phyloP scores from a whole-genome alignment of 2,888 invertebrate species.

The Taphrorychus bicolor region DNA sequence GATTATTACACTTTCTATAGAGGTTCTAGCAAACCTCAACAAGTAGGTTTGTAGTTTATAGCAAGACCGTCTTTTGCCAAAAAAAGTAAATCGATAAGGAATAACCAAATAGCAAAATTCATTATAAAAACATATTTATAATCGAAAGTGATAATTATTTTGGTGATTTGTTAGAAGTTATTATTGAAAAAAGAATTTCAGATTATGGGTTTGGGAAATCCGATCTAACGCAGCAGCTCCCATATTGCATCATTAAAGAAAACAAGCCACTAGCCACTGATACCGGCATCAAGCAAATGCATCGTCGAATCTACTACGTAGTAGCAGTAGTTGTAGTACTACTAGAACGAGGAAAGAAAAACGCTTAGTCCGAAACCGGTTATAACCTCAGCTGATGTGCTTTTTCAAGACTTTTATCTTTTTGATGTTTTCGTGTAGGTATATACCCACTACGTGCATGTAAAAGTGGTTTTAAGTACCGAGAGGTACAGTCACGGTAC shows the following conservation, averaged over 20 bases:
- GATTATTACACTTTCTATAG: too few relatives aligned
- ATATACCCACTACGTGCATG: conserved; percentile 55
- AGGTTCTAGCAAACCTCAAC: too few relatives aligned
- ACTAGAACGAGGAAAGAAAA: conserved; percentile 56
- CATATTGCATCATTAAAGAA: neutral
- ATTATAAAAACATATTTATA: too few relatives aligned
- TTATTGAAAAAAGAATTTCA: too few relatives aligned
- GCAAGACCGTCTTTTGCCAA: too few relatives aligned
- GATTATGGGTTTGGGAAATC: too few relatives aligned
- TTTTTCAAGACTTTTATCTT: conserved; percentile 54
- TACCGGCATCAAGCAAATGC: conserved; percentile 43
- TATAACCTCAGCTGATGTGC: conserved; percentile 60
- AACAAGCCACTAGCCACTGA: neutral
- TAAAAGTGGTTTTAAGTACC: conserved; percentile 53
- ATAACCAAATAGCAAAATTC: too few relatives aligned
- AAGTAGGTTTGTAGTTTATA: too few relatives aligned
- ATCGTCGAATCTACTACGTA: conserved; percentile 57
- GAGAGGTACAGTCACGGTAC: conserved; percentile 47
- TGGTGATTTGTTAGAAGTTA: too few relatives aligned
- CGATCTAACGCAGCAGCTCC: too few relatives aligned
- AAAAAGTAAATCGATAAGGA: too few relatives aligned
- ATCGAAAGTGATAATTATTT: too few relatives aligned
- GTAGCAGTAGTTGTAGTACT: conserved; percentile 60
- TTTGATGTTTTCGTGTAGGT: conserved; percentile 55
- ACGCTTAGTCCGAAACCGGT: conserved; percentile 56